Conservation (phyloP, 2,113 vertebrate species). For the Empidonax traillii region DNA sequence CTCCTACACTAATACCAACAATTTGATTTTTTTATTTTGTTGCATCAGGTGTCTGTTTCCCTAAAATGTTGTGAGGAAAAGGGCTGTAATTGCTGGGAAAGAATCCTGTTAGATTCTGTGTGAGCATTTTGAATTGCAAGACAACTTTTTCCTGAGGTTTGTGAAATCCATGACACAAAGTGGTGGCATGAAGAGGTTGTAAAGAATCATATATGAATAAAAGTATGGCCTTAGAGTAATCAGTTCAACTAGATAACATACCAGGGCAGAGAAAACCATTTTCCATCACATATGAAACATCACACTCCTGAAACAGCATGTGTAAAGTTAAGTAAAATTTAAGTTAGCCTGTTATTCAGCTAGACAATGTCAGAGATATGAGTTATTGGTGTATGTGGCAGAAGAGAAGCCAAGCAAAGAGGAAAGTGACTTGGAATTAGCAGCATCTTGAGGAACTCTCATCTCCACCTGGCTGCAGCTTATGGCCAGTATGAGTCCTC, state of each 20-base stretch:
- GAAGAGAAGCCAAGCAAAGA: not conserved
- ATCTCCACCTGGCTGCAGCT: not conserved
- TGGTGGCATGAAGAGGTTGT: fast-evolving
- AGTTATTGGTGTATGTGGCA: not conserved
- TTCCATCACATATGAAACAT: not conserved
- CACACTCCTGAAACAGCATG: not conserved
- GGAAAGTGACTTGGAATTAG: not conserved
- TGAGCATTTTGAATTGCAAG: not conserved
- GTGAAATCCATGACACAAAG: not conserved
- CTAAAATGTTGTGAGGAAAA: not conserved
- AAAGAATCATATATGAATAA: not conserved
- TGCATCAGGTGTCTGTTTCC: not conserved
- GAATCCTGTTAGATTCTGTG: not conserved
- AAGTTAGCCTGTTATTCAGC: not conserved
- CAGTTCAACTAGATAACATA: not conserved
- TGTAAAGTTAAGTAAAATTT: not conserved
- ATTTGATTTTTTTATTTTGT: not conserved
- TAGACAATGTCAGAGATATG: not conserved
- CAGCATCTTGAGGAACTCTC: not conserved
- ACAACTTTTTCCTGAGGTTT: not conserved
- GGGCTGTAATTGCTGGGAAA: not conserved
- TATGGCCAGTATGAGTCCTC: not conserved
- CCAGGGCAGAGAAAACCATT: not conserved
- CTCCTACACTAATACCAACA: not conserved
- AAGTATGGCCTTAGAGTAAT: not conserved